phyloP scores from a whole-genome alignment of 1,140 invertebrate species.

The Eulimnadia texana region DNA sequence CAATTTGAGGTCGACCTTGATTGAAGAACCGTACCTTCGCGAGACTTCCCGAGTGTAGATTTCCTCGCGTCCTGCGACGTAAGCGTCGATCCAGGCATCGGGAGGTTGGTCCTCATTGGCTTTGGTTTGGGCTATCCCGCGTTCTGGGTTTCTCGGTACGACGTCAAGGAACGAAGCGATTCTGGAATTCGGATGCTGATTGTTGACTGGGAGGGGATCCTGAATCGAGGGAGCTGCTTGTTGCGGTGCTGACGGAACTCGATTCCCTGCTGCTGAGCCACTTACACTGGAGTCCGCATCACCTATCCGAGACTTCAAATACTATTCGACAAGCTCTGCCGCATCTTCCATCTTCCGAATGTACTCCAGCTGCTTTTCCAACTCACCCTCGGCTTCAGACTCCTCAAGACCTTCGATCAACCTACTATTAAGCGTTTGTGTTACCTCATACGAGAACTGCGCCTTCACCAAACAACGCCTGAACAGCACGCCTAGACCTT shows the following conservation, averaged over 20 bases:
- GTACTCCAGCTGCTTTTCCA: neutral
- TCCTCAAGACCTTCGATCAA: neutral
- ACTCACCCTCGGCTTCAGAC: neutral
- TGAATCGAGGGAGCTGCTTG: too few relatives aligned
- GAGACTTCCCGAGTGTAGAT: neutral
- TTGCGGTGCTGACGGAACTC: too few relatives aligned
- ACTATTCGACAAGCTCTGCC: neutral
- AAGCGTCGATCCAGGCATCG: neutral
- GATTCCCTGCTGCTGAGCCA: neutral
- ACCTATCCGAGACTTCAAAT: neutral
- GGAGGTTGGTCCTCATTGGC: neutral
- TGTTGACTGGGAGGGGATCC: too few relatives aligned
- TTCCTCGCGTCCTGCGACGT: neutral
- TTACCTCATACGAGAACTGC: too few relatives aligned
- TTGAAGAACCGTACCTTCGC: neutral
- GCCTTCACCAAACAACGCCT: too few relatives aligned
- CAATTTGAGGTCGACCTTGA: neutral
- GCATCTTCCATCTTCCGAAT: neutral
- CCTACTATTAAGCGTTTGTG: too few relatives aligned
- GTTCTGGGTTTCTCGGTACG: neutral
- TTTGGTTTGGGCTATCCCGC: neutral
- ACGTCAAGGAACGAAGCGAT: neutral
- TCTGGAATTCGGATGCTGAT: too few relatives aligned
- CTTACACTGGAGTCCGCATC: neutral
- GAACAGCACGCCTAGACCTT: too few relatives aligned